Base-by-base conservation (phyloP, 1,140 invertebrate species). In the Hycleus cichorii region DNA sequence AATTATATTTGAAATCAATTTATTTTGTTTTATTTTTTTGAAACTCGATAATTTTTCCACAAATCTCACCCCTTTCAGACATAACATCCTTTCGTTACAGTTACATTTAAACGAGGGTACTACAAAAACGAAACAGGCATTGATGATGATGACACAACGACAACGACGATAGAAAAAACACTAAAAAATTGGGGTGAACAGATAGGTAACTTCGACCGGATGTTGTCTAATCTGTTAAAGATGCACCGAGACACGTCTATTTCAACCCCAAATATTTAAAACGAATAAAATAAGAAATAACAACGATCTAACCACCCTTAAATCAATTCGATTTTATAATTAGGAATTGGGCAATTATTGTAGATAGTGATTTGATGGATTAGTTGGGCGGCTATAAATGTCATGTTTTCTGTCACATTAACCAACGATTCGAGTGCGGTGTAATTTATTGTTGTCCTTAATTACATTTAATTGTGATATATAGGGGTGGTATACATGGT, bases 21-120 rank as follows among this genome's bases (percentile, higher is more conserved):
- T 32, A 48, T 32, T 48, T 26, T 26, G 18, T 32, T 48, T 47
- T 26, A 18, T 47, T 18, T 47, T 47, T 25, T 25, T 11, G 8
- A 26, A 3, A 8, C 18, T 47, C 46, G 27, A n/a, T n/a, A 32
- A 59, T 59, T 59, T 59, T 49, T 59, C 54, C 43, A 59, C 50
- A 59, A 32, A 32, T 32, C 32, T 32, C 51, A 59, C 58, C 58
- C 58, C 54, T 59, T 59, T 46, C 47, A 59, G 58, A 59, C 58
- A 59, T 53, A 59, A 59, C 58, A 59, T 59, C 58, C 58, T 59
- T 47, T 49, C 9, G 11, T 11, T 42, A 32, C 32, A 32, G 32
- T 32, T 7, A 7, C 32, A 32, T 32, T 32, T 32, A 18, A 18
- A 18, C 18, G 18, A 18, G 18, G 18, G 18, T 18, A 32, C 32